A percentile compares a stretch with the other conserved stretches of the same genome.
These are phyloP conservation scores for Cyclura pinguis DNA, from an alignment of 2,797 vertebrate genomes.

Conservation along the genomic window DNA sequence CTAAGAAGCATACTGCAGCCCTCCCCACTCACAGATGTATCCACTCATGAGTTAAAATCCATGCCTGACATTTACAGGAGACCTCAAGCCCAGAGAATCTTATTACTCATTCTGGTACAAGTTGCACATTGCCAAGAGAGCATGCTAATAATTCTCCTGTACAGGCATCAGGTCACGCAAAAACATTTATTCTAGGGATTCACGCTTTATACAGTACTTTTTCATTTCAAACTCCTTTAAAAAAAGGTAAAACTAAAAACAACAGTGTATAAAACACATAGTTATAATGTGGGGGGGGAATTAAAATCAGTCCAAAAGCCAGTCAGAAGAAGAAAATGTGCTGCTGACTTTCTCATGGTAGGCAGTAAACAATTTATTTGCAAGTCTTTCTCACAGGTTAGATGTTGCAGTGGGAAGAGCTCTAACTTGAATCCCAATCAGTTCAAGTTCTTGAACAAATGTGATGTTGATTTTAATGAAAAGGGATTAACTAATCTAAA, in stretches of 20 bases:
- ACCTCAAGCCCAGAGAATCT: background rate
- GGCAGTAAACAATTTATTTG: no score
- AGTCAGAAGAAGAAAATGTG: background rate
- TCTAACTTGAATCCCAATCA: no score
- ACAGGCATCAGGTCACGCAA: background rate
- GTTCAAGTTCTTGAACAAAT: background rate
- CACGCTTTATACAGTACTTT: background rate
- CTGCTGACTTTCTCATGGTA: no score
- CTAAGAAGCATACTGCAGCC: background rate
- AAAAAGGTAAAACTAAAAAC: background rate
- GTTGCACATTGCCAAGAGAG: background rate
- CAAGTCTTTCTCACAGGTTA: no score
- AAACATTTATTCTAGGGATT: background rate
- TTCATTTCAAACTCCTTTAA: background rate
- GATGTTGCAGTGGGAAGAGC: no score
- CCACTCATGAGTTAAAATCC: background rate
- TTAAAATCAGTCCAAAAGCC: background rate
- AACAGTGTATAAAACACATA: background rate
- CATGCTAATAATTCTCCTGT: background rate
- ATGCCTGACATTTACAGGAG: background rate
- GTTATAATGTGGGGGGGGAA: background rate
- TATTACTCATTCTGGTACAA: slow-evolving; percentile 5
- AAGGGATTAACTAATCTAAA: background rate
- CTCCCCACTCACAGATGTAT: background rate
- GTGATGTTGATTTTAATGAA: no score